Percentiles rank a stretch among this genome's conserved stretches.
These are phyloP conservation scores for Tamias sibiricus DNA, from an alignment of 2,113 vertebrate genomes.

Conservation along the genomic window DNA sequence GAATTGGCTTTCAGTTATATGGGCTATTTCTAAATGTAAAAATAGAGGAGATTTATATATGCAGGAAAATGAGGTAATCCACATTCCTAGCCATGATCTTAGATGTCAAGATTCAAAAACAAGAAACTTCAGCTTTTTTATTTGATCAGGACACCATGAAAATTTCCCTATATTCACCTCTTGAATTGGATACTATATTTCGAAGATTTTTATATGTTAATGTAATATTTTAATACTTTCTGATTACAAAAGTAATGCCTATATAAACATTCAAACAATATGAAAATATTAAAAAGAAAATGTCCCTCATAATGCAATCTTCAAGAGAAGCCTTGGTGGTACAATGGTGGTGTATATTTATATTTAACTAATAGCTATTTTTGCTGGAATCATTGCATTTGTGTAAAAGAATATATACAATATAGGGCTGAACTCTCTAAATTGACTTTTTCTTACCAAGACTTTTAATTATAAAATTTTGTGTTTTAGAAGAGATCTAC, in stretches of 20 bases:
- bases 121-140: neutral
- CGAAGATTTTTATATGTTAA: neutral
- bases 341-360: neutral
- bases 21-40: neutral
- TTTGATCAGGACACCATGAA: neutral
- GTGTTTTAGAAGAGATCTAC: too few relatives aligned
- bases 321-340: neutral
- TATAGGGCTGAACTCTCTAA: neutral
- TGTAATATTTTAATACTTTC: neutral
- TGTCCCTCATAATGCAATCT: neutral
- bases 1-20: neutral
- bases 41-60: neutral
- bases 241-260: neutral
- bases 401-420: neutral
- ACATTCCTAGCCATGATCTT: neutral
- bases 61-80: neutral
- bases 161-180: neutral
- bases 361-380: neutral
- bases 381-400: neutral
- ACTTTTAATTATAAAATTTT: constrained; percentile 15
- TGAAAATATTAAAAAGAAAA: neutral
- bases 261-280: neutral
- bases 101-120: neutral
- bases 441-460: neutral
- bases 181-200: neutral